phyloP scores from a whole-genome alignment of 2,797 vertebrate species.

The Alexandromys oeconomus region DNA sequence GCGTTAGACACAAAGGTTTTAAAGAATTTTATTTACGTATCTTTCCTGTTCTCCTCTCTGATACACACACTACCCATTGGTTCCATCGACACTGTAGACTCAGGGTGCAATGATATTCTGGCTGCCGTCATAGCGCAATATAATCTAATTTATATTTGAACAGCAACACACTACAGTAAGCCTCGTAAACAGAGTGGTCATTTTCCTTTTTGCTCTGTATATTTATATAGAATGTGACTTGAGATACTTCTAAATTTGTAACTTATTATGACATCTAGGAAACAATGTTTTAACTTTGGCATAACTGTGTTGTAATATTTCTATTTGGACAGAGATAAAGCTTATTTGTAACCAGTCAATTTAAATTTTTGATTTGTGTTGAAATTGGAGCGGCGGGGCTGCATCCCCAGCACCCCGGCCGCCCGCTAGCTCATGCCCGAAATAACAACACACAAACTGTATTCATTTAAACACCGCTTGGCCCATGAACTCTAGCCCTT shows the following conservation, averaged over 20 bases:
- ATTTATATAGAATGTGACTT: not conserved
- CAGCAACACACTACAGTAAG: not conserved
- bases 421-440: too few species aligned
- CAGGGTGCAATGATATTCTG: not conserved
- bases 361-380: not conserved
- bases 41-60: not conserved
- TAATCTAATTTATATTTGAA: not conserved
- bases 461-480: too few species aligned
- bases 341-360: slow-evolving; percentile 18
- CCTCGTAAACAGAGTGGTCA: not conserved
- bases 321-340: not conserved
- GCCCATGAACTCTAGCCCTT: too few species aligned
- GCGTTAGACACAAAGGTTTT: not conserved
- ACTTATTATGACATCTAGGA: slow-evolving; percentile 11
- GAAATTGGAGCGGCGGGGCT: too few species aligned
- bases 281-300: slow-evolving; percentile 31
- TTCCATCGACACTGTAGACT: not conserved
- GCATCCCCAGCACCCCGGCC: too few species aligned
- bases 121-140: not conserved
- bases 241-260: not conserved
- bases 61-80: not conserved
- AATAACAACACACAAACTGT: too few species aligned
- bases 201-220: not conserved
- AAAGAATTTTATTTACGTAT: not conserved
- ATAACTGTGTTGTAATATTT: not conserved